Conservation (phyloP, 2,113 vertebrate species). For the Rhabdomys dilectus region DNA sequence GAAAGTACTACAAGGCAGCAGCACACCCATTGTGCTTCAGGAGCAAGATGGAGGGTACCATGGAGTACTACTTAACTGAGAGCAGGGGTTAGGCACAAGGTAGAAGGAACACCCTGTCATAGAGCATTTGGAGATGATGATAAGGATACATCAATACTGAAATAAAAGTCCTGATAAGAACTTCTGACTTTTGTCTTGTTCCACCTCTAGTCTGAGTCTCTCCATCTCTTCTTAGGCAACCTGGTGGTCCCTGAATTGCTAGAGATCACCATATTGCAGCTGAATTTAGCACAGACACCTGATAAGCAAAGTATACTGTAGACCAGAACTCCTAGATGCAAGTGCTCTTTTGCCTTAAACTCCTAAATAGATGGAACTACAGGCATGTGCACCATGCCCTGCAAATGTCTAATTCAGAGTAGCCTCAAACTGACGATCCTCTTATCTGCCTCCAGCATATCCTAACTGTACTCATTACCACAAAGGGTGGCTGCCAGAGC, state of each 20-base stretch:
- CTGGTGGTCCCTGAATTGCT: neutral
- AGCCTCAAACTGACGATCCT: too few relatives aligned
- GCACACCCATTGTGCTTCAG: neutral
- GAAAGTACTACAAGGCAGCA: neutral
- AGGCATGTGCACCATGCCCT: neutral
- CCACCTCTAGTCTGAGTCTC: neutral
- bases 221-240: neutral
- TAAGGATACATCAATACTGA: neutral
- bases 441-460: neutral
- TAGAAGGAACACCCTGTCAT: neutral
- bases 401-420: neutral
- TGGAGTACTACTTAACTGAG: neutral
- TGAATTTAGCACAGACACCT: neutral
- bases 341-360: neutral
- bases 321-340: neutral
- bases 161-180: neutral
- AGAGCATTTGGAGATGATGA: accelerated
- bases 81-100: neutral
- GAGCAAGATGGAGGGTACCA: neutral
- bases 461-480: neutral
- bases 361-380: neutral
- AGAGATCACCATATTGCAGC: neutral
- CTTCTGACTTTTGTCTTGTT: neutral
- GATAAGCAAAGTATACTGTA: neutral
- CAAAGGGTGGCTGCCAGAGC: neutral